Evolutionary conservation across 2,888 invertebrate genomes (phyloP).

Genomic region (Empis stercorea): DNA sequence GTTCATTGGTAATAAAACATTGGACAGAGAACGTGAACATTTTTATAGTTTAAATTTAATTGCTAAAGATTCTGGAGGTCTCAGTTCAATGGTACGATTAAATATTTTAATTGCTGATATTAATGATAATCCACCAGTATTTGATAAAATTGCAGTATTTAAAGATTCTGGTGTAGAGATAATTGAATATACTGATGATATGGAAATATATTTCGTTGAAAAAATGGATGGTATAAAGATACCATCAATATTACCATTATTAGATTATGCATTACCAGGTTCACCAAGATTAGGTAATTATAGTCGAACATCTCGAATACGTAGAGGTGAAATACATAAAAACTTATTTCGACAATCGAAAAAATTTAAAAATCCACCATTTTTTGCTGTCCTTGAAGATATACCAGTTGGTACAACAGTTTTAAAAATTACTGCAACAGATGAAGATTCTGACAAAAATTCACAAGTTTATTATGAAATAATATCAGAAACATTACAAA

Average conservation of each 20-base stretch:
- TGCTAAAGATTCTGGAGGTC: constrained; percentile 63
- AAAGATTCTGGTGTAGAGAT: constrained; percentile 54
- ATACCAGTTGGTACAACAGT: constrained; percentile 55
- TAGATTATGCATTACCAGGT: constrained; percentile 28
- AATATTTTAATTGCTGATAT: constrained; percentile 60
- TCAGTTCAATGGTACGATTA: constrained; percentile 60
- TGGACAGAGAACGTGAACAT: constrained; percentile 63
- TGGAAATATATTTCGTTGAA: constrained; percentile 37
- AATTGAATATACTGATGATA: constrained; percentile 45
- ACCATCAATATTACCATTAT: constrained; percentile 15
- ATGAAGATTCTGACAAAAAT: constrained; percentile 58
- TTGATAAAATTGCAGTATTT: constrained; percentile 56
- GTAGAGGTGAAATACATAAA: constrained; percentile 28
- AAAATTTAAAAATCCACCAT: constrained; percentile 36
- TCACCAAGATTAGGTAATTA: constrained; percentile 23
- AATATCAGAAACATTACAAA: constrained; percentile 51
- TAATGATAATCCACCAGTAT: constrained; percentile 67
- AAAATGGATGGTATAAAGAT: constrained; percentile 18
- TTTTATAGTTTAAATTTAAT: constrained; percentile 56
- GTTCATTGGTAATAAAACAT: constrained; percentile 31
- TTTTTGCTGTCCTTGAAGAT: constrained; percentile 60
- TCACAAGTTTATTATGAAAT: constrained; percentile 60
- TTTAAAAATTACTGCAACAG: constrained; percentile 55
- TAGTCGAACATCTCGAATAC: constrained; percentile 21
- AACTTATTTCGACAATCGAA: constrained; percentile 36